Conservation (phyloP, 2,113 vertebrate species). For the Salvator merianae region DNA sequence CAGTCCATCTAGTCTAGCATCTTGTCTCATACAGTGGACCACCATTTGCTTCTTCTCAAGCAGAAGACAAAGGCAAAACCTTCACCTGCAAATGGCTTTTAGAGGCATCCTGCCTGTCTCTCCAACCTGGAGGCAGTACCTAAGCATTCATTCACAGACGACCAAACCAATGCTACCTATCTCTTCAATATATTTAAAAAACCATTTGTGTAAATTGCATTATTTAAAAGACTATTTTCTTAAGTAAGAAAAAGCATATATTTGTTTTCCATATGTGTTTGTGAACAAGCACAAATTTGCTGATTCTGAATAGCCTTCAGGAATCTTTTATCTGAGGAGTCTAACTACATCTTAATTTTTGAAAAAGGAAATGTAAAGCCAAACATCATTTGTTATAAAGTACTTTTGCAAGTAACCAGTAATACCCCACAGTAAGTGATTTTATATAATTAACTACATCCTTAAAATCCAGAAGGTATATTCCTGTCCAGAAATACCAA, state of each 20-base stretch:
- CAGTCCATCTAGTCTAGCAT: no score
- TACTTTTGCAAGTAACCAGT: background rate
- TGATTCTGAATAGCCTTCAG: background rate
- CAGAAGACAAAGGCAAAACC: no score
- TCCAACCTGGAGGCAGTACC: no score
- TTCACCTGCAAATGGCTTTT: no score
- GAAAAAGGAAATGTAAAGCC: background rate
- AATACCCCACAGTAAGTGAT: background rate
- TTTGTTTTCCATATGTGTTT: background rate
- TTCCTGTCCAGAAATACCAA: background rate
- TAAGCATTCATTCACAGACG: no score
- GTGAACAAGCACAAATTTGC: no score
- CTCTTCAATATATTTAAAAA: no score
- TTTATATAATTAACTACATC: background rate
- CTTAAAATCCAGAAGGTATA: background rate
- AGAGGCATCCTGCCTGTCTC: no score
- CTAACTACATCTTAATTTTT: background rate
- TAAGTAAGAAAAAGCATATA: background rate
- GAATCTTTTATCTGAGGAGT: background rate
- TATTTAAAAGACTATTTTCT: background rate
- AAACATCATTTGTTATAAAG: background rate
- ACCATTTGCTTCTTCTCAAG: no score
- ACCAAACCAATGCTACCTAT: no score
- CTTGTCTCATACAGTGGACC: no score
- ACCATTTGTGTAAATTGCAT: no score